A percentile compares a stretch with the other conserved stretches of the same genome.
Evolutionary conservation across 2,888 invertebrate species (phyloP).

Genomic region (Ichneumoninae sp.): DNA sequence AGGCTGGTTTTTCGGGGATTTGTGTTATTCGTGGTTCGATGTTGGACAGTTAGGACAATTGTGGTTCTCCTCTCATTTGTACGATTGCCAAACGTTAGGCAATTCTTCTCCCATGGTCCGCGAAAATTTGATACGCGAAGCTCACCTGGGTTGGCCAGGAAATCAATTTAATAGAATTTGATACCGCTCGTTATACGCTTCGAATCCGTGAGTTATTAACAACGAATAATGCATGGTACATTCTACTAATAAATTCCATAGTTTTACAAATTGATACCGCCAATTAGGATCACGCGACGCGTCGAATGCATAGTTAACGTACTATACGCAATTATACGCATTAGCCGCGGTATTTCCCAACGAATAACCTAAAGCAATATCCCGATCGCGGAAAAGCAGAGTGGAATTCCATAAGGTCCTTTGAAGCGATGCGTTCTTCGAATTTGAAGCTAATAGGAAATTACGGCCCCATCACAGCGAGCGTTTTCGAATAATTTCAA

Average conservation of each 20-base stretch:
- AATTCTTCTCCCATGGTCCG: neutral
- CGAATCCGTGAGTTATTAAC: conserved; percentile 28
- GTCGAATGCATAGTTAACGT: conserved; percentile 52
- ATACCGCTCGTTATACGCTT: neutral
- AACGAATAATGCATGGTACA: conserved; percentile 40
- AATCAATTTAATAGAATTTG: neutral
- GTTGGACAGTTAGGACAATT: neutral
- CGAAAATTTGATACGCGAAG: neutral
- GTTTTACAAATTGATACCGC: conserved; percentile 54
- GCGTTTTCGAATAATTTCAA: neutral
- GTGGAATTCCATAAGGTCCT: conserved; percentile 25
- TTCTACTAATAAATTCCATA: conserved; percentile 15
- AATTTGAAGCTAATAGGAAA: neutral
- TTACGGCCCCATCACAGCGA: neutral
- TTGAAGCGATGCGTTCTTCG: conserved; percentile 11
- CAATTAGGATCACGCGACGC: conserved; percentile 43
- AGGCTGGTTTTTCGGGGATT: neutral
- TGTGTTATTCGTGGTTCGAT: neutral
- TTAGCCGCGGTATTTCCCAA: conserved; percentile 44
- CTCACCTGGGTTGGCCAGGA: neutral
- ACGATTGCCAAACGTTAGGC: neutral
- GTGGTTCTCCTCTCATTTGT: neutral
- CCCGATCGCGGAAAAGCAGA: neutral
- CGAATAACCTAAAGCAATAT: conserved; percentile 16
- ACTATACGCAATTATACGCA: conserved; percentile 43